Conservation (phyloP, 2,888 invertebrate genomes). For the Drosophila sordidula region DNA sequence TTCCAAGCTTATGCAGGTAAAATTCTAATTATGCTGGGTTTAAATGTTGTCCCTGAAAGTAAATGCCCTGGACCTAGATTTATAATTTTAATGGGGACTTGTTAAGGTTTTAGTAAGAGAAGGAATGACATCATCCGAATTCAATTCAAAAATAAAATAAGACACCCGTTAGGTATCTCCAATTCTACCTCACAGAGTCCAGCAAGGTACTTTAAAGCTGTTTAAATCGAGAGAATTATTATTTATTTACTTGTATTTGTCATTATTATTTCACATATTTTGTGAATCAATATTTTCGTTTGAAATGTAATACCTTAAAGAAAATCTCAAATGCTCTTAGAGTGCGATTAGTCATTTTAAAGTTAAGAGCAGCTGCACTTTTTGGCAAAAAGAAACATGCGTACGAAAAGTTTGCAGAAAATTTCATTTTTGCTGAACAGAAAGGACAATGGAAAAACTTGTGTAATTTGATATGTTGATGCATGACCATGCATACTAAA, state of each 20-base stretch:
- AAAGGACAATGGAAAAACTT: conserved; percentile 46
- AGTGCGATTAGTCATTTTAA: not conserved
- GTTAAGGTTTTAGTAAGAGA: too few relatives aligned
- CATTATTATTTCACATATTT: too few relatives aligned
- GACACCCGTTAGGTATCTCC: too few relatives aligned
- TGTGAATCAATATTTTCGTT: too few relatives aligned
- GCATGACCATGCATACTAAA: conserved; percentile 58
- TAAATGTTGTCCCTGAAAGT: not conserved
- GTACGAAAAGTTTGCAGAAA: conserved; percentile 6
- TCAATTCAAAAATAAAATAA: too few relatives aligned
- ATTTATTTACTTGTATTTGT: too few relatives aligned
- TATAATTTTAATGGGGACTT: too few relatives aligned
- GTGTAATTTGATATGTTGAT: conserved; percentile 62
- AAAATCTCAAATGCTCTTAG: not conserved
- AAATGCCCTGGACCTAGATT: too few relatives aligned
- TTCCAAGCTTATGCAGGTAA: not conserved
- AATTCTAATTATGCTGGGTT: not conserved
- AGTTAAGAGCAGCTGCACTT: not conserved
- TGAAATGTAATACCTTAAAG: not conserved
- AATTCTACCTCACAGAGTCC: too few relatives aligned
- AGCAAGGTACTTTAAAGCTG: too few relatives aligned
- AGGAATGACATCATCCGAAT: too few relatives aligned
- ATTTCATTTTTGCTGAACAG: conserved; percentile 10
- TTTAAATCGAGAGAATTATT: too few relatives aligned
- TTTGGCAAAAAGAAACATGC: not conserved